A percentile compares a stretch with the other conserved stretches of the same genome.
Conservation (phyloP, 2,888 invertebrate genomes). For the Drosophila buzzatii region DNA sequence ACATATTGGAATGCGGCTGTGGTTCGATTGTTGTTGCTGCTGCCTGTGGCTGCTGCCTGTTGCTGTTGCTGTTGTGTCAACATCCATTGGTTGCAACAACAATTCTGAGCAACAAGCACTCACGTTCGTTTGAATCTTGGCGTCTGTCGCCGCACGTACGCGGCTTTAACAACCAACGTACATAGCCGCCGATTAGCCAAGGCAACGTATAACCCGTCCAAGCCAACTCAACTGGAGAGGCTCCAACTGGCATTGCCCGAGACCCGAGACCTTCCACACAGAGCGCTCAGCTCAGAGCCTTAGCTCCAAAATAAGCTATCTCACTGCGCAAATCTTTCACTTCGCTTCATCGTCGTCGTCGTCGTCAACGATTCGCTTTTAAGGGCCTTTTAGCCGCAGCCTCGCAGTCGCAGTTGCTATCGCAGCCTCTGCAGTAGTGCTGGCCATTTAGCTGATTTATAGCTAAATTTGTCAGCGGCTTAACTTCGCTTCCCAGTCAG, state of each 20-base stretch:
- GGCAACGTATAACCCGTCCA: constrained; percentile 58
- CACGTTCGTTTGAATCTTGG: constrained; percentile 44
- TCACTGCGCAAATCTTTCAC: constrained; percentile 75
- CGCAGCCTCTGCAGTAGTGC: constrained; percentile 10
- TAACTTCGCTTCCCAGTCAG: too few relatives aligned
- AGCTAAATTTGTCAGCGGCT: neutral
- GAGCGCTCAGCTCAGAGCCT: constrained; percentile 36
- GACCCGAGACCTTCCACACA: constrained; percentile 15
- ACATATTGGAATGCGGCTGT: constrained; percentile 77
- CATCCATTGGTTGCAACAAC: constrained; percentile 30
- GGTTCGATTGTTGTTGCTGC: constrained; percentile 48
- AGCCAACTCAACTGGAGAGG: constrained; percentile 21
- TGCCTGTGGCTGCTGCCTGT: constrained; percentile 35
- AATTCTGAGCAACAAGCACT: constrained; percentile 24
- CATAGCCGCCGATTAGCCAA: constrained; percentile 81
- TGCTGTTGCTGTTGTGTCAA: constrained; percentile 45
- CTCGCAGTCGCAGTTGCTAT: neutral
- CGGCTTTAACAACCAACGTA: constrained; percentile 76
- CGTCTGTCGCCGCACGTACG: constrained; percentile 79
- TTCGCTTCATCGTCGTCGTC: constrained; percentile 37
- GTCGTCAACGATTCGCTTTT: constrained; percentile 53
- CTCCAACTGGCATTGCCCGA: constrained; percentile 13
- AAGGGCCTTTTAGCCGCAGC: constrained; percentile 64
- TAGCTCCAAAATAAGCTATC: constrained; percentile 75
- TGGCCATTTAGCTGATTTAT: neutral